Base-by-base conservation (phyloP, 1,140 invertebrate species). In the Helicoverpa armigera region DNA sequence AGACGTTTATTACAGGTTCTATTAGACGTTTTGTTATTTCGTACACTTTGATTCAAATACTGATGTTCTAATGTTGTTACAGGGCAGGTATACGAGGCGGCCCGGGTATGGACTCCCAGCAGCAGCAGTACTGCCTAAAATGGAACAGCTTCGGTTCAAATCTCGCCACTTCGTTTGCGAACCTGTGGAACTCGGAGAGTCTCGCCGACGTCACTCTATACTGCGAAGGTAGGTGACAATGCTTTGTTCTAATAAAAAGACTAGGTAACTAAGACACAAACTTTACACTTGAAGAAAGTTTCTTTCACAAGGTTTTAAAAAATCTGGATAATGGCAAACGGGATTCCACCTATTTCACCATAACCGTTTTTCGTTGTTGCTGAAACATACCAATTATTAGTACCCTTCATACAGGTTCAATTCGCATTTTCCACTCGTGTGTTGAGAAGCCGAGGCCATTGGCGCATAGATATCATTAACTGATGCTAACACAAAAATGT, bases 91-190 rank as follows among this genome's bases (percentile, higher is more conserved):
- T 95, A 93, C 94, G 95, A 95, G 94, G 92, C 94, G 93, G 94
- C 94, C 94, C 94, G 95, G 96, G 96, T 95, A 97, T 97, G 97
- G 97, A 98, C 96, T 97, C 97, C 95, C 97, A 97, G 90, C 97
- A 98, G 96, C 98, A 98, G 95, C 97, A 98, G 95, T 98, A 98
- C 95, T 98, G 98, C 96, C 96, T 98, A 87, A 98, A 98, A 96
- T 98, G 98, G 98, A 98, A 98, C 96, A 98, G 97, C 96, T 98
- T 98, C 95, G 97, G 97, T 91, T 98, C 96, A 89, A 98, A 98
- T 95, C 96, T 98, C 93, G 97, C 97, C 83, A 98, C 97, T 87
- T 97, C 97, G 86, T 98, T 98, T 95, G 98, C 97, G 88, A 98
- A 97, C 95, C 96, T 98, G 89, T 98, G 98, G 96, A 98, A 98